These are phyloP conservation scores for Cephalotes varians DNA, from an alignment of 2,888 invertebrate species.

Conservation along the genomic window DNA sequence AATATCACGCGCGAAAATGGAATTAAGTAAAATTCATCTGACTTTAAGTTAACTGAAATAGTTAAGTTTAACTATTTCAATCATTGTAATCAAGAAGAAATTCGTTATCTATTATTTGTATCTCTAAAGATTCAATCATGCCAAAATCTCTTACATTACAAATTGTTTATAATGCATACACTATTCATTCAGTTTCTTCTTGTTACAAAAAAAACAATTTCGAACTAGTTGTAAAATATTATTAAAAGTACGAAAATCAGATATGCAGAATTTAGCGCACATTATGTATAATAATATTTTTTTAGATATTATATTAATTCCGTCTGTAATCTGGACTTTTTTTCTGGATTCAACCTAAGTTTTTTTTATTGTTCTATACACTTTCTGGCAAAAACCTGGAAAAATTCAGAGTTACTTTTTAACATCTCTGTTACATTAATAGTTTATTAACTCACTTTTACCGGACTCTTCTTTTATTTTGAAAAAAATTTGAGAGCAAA, in stretches of 20 bases:
- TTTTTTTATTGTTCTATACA: too few relatives aligned
- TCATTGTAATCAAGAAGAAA: not conserved
- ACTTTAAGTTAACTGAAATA: too few relatives aligned
- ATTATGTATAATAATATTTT: not conserved
- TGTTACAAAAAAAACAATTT: not conserved
- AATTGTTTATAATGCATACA: not conserved
- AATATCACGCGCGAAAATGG: not conserved
- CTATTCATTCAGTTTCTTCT: not conserved
- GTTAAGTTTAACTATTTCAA: not conserved
- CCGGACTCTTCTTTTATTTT: too few relatives aligned
- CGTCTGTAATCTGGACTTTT: too few relatives aligned
- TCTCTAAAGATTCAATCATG: not conserved
- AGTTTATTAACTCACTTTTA: too few relatives aligned
- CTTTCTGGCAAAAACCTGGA: too few relatives aligned
- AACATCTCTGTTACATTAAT: too few relatives aligned
- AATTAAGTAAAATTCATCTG: not conserved
- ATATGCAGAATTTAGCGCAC: not conserved
- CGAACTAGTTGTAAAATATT: not conserved
- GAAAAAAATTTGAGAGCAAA: too few relatives aligned
- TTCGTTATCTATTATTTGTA: not conserved
- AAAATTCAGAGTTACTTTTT: too few relatives aligned
- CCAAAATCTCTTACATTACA: not conserved
- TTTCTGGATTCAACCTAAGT: too few relatives aligned
- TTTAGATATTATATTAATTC: not conserved
- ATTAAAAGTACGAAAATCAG: not conserved